phyloP scores from a whole-genome alignment of 1,140 invertebrate genomes.

The Saccostrea glomerata region DNA sequence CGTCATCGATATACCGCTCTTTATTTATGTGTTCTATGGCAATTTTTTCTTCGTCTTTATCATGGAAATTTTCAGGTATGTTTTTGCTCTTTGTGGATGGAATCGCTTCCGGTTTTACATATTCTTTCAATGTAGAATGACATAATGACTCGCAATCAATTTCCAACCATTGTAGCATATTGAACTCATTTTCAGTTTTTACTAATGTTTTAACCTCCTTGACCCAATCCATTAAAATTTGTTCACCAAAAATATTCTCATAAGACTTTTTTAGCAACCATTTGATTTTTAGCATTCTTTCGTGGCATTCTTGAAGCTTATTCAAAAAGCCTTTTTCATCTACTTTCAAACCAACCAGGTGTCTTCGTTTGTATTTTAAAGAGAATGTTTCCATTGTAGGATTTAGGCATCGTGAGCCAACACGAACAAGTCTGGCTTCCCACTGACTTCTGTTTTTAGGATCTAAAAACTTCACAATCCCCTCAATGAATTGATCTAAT shows the following conservation, averaged over 20 bases:
- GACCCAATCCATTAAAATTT: constrained; percentile 86
- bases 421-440: constrained; percentile 84
- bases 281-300: not conserved
- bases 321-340: not conserved
- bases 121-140: not conserved
- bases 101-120: not conserved
- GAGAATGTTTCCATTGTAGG: constrained; percentile 60
- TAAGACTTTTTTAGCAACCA: not conserved
- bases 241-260: constrained; percentile 83
- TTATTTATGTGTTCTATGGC: constrained; percentile 35
- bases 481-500: constrained; percentile 91
- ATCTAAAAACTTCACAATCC: constrained; percentile 71
- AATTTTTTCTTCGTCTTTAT: not conserved
- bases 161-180: constrained; percentile 18
- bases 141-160: not conserved
- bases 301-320: not conserved
- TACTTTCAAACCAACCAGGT: not conserved
- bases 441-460: not conserved
- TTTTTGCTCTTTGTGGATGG: not conserved
- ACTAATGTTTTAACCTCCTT: constrained; percentile 82
- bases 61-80: not conserved
- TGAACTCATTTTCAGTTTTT: not conserved
- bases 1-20: constrained; percentile 42
- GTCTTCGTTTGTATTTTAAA: constrained; percentile 55
- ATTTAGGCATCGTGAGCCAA: constrained; percentile 87